Evolutionary conservation across 92 coral and sea anemone species (phyloP).

Genomic region (Muricea muricata): DNA sequence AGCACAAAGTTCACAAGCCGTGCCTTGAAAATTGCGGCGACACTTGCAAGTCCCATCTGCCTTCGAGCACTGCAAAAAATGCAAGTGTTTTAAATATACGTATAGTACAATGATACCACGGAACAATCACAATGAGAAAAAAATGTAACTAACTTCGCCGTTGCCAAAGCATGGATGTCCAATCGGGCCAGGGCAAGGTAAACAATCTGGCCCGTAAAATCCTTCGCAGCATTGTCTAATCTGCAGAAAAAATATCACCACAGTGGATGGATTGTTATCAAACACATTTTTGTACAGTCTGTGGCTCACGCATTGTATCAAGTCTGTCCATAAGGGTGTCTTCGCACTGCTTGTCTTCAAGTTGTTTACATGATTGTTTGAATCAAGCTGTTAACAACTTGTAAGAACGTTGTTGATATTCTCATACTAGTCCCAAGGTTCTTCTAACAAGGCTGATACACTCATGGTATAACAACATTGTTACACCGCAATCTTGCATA

Average conservation of each 20-base stretch:
- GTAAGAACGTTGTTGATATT: too few relatives aligned
- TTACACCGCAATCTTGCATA: too few relatives aligned
- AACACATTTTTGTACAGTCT: too few relatives aligned
- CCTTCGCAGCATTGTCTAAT: constrained; percentile 81
- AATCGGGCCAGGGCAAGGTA: constrained; percentile 82
- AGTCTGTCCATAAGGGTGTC: too few relatives aligned
- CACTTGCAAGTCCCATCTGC: constrained; percentile 82
- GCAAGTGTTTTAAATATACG: not conserved
- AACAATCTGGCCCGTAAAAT: constrained; percentile 77
- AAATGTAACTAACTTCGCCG: not conserved
- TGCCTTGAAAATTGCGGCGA: constrained; percentile 66
- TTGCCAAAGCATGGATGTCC: constrained; percentile 65
- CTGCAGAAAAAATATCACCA: constrained; percentile 23
- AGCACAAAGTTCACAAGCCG: constrained; percentile 92
- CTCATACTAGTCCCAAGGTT: too few relatives aligned
- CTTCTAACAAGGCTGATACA: too few relatives aligned
- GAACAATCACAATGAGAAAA: not conserved
- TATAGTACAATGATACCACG: not conserved
- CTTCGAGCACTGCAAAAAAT: constrained; percentile 73
- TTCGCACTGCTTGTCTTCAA: too few relatives aligned
- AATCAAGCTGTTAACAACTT: too few relatives aligned
- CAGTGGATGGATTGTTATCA: too few relatives aligned
- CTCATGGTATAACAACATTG: too few relatives aligned
- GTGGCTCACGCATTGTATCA: too few relatives aligned
- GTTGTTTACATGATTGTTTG: too few relatives aligned